Evolutionary conservation across 1,140 invertebrate species (phyloP).

Genomic region (Drosophila ambigua): DNA sequence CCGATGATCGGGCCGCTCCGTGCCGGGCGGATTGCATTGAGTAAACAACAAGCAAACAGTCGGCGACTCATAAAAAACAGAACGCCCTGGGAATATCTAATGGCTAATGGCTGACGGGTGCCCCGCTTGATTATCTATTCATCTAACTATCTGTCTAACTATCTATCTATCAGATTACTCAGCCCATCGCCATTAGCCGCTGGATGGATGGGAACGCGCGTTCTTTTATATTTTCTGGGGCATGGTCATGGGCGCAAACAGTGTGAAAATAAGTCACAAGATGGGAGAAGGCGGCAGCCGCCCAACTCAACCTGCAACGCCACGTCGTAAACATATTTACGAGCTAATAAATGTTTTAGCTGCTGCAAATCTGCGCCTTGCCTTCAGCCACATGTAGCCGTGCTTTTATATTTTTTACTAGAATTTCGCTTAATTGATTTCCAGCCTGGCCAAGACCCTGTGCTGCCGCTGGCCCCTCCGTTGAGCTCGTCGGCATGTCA

Average conservation of each 20-base stretch:
- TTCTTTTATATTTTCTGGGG: background rate
- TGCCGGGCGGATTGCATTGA: constrained; percentile 39
- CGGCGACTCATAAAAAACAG: constrained; percentile 2
- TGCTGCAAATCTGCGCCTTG: constrained; percentile 51
- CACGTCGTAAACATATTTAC: constrained; percentile 56
- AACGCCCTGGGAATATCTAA: constrained; percentile 33
- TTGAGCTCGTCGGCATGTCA: constrained; percentile 55
- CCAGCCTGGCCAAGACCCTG: background rate
- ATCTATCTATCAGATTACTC: no score
- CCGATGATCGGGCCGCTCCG: no score
- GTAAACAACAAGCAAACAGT: constrained; percentile 30
- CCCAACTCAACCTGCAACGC: constrained; percentile 3
- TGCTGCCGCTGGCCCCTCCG: background rate
- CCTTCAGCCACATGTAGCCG: constrained; percentile 26
- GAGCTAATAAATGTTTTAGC: constrained; percentile 65
- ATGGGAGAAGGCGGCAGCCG: no score
- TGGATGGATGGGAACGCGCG: no score
- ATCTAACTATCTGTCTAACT: background rate
- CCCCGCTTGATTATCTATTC: constrained; percentile 24
- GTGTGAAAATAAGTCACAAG: background rate
- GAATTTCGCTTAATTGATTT: constrained; percentile 28
- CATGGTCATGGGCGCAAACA: constrained; percentile 2
- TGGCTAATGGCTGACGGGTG: constrained; percentile 22
- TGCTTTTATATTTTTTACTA: constrained; percentile 4
- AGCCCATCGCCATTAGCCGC: no score